Evolutionary conservation across 2,888 invertebrate genomes (phyloP), one percentile per base, ranked within the genome.

Genomic region (Diaprepes abbreviatus): DNA sequence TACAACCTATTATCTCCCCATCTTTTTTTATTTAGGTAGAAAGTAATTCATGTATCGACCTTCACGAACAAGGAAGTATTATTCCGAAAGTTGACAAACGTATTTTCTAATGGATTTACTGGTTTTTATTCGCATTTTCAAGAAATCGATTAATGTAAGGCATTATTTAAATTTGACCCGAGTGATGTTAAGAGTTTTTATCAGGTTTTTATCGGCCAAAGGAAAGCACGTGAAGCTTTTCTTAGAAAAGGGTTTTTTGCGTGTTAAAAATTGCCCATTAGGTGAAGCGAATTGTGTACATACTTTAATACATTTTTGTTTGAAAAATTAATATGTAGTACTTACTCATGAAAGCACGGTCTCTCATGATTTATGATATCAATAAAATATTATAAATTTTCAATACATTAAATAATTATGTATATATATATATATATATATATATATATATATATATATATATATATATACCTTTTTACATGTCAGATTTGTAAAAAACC

Each of bases 81-180:
- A 24, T 24, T 24, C 24, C 3, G 5, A 24, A 24, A 24, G 24
- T 31, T 31, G 50, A 52, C 31, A 52, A 16, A 35, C 6, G 19
- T n/a, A 33, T 52, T 33, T 28, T 36, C 33, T 35, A 55, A 38
- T 58, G 43, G 58, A 58, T 58, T 40, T 58, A n/a, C 31, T 33
- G 57, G 3, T 57, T 36, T 31, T 7, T 35, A n/a, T 14, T 35
- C 21, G 21, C 6, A 45, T 45, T 40, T 28, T 28, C 16, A 40
- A 35, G 19, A 19, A 58, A 58, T 58, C 58, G 58, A 58, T 58
- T 58, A 38, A 5, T 16, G 16, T 12, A 9, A 1, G 14, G 58
- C 58, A 24, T 40, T 40, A 58, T 38, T 58, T 58, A 58, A 58
- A 40, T 40, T 28, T 40, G 21, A 38, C 38, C 58, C 21, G 2